These are phyloP conservation scores for Stichodactyla mertensii DNA, from an alignment of 64 coral and sea anemone genomes.

Conservation along the genomic window DNA sequence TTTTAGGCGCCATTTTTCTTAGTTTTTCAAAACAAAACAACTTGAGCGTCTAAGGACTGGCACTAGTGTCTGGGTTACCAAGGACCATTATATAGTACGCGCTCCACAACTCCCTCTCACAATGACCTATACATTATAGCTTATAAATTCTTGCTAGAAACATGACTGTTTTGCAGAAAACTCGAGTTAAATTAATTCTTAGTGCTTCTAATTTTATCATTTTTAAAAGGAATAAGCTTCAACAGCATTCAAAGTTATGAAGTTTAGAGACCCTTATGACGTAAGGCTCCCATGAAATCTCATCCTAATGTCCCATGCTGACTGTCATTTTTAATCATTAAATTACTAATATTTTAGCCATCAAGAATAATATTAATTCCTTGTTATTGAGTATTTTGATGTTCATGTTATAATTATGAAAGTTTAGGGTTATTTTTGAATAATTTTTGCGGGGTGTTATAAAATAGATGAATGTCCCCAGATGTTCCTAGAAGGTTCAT, in stretches of 20 bases:
- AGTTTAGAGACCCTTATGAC: no score
- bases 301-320: no score
- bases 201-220: no score
- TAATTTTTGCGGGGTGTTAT: neutral
- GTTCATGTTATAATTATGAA: neutral
- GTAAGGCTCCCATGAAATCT: no score
- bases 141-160: neutral
- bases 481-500: neutral
- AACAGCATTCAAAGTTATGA: no score
- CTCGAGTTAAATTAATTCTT: no score
- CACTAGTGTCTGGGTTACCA: constrained; percentile 19
- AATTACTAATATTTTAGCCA: no score
- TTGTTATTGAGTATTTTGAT: neutral
- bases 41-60: constrained; percentile 6
- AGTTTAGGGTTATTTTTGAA: neutral
- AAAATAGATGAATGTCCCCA: neutral
- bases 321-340: no score
- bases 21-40: constrained; percentile 20
- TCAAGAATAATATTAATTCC: no score
- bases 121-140: neutral
- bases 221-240: no score
- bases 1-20: neutral
- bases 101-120: neutral
- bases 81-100: neutral
- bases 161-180: neutral